phyloP scores from a whole-genome alignment of 1,140 invertebrate species.

The Drosophila teissieri region DNA sequence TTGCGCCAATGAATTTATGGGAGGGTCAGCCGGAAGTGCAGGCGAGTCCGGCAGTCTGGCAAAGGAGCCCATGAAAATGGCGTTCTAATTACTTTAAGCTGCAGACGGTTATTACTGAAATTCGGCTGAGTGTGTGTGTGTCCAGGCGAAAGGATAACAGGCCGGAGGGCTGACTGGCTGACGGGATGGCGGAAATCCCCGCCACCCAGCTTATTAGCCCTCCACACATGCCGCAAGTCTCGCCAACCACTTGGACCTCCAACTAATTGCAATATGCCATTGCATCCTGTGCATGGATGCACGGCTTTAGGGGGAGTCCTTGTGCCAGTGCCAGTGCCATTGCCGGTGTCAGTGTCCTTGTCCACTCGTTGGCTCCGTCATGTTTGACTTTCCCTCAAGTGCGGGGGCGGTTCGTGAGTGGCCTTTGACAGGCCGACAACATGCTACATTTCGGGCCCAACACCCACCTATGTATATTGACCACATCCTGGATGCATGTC shows the following conservation, averaged over 20 bases:
- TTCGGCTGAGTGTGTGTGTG: slow-evolving; percentile 15
- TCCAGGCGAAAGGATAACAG: slow-evolving; percentile 42
- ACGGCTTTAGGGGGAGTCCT: slow-evolving; percentile 18
- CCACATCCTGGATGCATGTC: slow-evolving; percentile 75
- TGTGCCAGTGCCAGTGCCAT: slow-evolving; percentile 23
- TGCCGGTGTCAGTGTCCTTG: slow-evolving; percentile 47
- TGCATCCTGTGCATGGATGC: slow-evolving; percentile 64
- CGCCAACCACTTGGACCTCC: slow-evolving; percentile 31
- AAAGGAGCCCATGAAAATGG: slow-evolving; percentile 58
- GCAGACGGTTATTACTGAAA: slow-evolving; percentile 66
- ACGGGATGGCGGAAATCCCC: background rate
- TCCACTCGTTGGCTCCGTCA: slow-evolving; percentile 63
- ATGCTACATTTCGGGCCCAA: slow-evolving; percentile 40
- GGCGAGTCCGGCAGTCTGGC: slow-evolving; percentile 12
- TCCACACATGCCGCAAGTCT: slow-evolving; percentile 63
- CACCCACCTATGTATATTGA: slow-evolving; percentile 15
- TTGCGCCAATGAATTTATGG: slow-evolving; percentile 69
- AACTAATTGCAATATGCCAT: slow-evolving; percentile 83
- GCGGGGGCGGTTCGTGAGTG: slow-evolving; percentile 21
- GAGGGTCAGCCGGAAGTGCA: slow-evolving; percentile 8
- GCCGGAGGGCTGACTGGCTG: background rate
- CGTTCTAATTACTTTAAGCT: slow-evolving; percentile 80
- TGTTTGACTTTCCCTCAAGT: slow-evolving; percentile 50
- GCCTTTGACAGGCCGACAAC: slow-evolving; percentile 74
- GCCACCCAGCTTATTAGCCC: slow-evolving; percentile 62